These are phyloP conservation scores for Steatocranus sp. DNA, from an alignment of 2,797 vertebrate species.

Conservation along the genomic window DNA sequence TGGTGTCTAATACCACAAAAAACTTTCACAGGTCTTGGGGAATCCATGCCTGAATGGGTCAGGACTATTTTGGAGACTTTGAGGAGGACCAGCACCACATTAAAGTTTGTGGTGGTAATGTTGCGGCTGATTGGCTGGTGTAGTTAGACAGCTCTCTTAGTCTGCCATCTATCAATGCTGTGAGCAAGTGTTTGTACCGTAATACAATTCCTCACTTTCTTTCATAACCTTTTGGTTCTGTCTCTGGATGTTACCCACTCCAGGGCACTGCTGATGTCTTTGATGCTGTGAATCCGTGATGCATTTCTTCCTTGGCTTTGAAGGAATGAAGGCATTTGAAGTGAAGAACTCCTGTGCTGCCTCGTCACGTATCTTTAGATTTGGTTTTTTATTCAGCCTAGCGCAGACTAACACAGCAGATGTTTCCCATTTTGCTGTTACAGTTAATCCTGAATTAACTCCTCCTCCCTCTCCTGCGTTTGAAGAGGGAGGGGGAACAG, in stretches of 20 bases:
- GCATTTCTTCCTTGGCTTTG: slow-evolving; percentile 21
- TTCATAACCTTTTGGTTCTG: slow-evolving; percentile 20
- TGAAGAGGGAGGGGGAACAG: background rate
- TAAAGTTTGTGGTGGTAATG: background rate
- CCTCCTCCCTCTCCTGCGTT: slow-evolving; percentile 9
- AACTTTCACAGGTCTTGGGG: background rate
- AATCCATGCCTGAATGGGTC: background rate
- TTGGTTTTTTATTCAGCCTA: background rate
- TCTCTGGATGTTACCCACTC: background rate
- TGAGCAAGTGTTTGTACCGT: background rate
- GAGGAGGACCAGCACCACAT: background rate
- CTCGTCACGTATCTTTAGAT: slow-evolving; percentile 31
- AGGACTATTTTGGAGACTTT: background rate
- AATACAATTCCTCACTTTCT: background rate
- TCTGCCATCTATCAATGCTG: background rate
- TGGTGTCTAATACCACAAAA: background rate
- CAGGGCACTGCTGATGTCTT: slow-evolving; percentile 7
- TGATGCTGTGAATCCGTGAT: slow-evolving; percentile 25
- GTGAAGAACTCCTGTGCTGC: slow-evolving; percentile 4
- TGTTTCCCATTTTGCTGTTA: background rate
- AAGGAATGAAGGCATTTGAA: slow-evolving; percentile 11
- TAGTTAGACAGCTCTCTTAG: background rate
- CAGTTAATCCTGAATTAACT: slow-evolving; percentile 4
- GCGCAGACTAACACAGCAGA: slow-evolving; percentile 4
- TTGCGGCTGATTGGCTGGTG: background rate